Conservation (phyloP, 2,888 invertebrate species). For the Epiblema foenella region DNA sequence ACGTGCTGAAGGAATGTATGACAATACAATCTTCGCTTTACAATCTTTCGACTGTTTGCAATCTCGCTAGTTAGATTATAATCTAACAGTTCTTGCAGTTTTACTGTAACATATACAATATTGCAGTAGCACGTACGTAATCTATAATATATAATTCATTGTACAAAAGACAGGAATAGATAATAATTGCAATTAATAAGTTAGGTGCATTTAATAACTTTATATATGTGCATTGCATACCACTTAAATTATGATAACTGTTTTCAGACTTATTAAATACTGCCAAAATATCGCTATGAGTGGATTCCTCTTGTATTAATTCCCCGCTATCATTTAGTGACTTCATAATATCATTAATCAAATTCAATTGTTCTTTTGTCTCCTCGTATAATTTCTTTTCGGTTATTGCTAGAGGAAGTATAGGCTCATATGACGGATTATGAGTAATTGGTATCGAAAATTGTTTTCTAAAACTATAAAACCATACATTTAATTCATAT, state of each 20-base stretch:
- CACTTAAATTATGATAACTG: slow-evolving; percentile 57
- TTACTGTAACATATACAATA: too few species aligned
- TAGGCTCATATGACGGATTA: slow-evolving; percentile 46
- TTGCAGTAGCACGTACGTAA: too few species aligned
- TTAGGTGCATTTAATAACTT: too few species aligned
- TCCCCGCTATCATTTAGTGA: slow-evolving; percentile 52
- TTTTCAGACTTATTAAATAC: slow-evolving; percentile 54
- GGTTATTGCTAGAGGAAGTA: slow-evolving; percentile 40
- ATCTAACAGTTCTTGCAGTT: too few species aligned
- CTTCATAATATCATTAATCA: slow-evolving; percentile 57
- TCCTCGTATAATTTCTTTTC: slow-evolving; percentile 32
- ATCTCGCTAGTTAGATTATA: too few species aligned
- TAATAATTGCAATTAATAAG: too few species aligned
- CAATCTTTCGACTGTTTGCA: too few species aligned
- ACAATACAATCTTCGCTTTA: too few species aligned
- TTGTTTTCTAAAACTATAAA: slow-evolving; percentile 14
- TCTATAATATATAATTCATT: too few species aligned
- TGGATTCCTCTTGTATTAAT: slow-evolving; percentile 1
- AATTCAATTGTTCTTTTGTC: slow-evolving; percentile 39
- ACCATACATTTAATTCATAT: neutral
- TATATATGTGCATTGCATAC: too few species aligned
- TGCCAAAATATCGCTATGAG: slow-evolving; percentile 46
- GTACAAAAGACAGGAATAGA: too few species aligned
- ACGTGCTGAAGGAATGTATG: too few species aligned
- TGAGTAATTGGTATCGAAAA: neutral